phyloP scores from a whole-genome alignment of 2,113 vertebrate genomes.

The Sinocyclocheilus anshuiensis region DNA sequence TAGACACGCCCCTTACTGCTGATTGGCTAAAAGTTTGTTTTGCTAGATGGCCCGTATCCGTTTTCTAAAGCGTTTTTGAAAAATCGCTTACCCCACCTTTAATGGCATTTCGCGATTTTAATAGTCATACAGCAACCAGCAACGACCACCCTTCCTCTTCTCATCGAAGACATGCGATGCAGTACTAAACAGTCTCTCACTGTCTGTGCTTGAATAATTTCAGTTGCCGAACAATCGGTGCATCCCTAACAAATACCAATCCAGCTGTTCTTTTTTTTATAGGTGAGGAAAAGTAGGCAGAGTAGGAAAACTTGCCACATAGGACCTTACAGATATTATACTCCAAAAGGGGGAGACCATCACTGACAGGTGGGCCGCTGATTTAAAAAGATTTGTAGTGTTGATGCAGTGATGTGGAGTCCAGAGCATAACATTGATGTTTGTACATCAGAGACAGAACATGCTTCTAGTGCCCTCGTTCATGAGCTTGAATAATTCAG shows the following conservation, averaged over 20 bases:
- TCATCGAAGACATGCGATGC: too few species aligned
- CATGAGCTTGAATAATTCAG: neutral
- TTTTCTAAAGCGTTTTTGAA: too few species aligned
- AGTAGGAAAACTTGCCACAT: neutral
- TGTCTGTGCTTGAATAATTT: too few species aligned
- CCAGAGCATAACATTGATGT: neutral
- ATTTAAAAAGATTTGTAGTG: neutral
- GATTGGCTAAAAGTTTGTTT: too few species aligned
- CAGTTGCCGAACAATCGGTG: too few species aligned
- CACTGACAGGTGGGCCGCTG: slow-evolving; percentile 34
- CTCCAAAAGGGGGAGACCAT: neutral
- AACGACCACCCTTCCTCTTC: too few species aligned
- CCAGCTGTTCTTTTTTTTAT: neutral
- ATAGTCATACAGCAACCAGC: too few species aligned
- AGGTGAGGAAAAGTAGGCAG: neutral
- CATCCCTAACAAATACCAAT: neutral
- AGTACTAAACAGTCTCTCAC: too few species aligned
- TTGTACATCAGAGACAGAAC: neutral
- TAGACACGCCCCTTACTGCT: too few species aligned
- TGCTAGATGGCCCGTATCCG: too few species aligned
- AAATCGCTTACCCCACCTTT: too few species aligned
- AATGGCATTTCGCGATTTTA: too few species aligned
- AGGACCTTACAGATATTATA: neutral
- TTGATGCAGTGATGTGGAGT: neutral
- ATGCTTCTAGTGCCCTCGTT: neutral